Conservation (phyloP, 2,113 vertebrate species). For the Xenotilapia flavipinnis region DNA sequence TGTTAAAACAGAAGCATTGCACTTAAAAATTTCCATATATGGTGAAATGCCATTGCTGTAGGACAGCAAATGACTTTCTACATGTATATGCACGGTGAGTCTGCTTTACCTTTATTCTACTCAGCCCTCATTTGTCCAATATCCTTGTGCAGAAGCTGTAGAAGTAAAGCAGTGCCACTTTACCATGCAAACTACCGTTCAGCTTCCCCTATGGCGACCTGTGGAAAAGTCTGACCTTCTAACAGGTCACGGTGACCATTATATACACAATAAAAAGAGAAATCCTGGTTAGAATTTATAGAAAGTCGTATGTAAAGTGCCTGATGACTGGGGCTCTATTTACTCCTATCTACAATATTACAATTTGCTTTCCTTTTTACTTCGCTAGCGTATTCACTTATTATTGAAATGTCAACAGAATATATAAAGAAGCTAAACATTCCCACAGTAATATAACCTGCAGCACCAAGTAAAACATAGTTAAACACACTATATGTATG, state of each 20-base stretch:
- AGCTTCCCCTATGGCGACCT: not conserved
- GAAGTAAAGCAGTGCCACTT: not conserved
- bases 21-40: not conserved
- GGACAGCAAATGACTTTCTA: not conserved
- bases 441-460: not conserved
- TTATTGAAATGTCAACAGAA: slow-evolving; percentile 34
- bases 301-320: not conserved
- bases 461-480: not conserved
- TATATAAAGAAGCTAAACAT: slow-evolving; percentile 9
- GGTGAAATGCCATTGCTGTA: not conserved
- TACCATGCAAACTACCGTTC: not conserved
- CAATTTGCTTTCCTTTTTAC: not conserved
- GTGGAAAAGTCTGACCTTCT: not conserved
- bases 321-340: not conserved
- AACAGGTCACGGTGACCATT: not conserved
- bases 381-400: not conserved
- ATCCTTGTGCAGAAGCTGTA: slow-evolving; percentile 10
- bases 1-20: not conserved
- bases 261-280: not conserved
- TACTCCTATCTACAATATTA: not conserved
- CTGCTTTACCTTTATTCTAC: not conserved
- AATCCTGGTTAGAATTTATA: not conserved
- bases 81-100: not conserved
- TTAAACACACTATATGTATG: slow-evolving; percentile 9
- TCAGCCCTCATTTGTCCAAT: not conserved